phyloP scores from a whole-genome alignment of 2,888 invertebrate species.

The Cerastis rubricosa region DNA sequence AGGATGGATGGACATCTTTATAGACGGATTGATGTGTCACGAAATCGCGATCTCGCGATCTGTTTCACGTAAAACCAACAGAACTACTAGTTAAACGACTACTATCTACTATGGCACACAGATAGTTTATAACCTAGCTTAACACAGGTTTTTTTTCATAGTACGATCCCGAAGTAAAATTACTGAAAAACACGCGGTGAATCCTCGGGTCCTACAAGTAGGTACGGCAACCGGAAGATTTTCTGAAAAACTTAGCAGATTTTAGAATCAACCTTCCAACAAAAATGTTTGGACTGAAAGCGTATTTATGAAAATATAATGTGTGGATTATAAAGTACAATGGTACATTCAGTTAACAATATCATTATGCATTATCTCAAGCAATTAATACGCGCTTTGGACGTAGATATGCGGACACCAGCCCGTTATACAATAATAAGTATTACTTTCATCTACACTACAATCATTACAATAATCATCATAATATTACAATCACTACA shows the following conservation, averaged over 20 bases:
- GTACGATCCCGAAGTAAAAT: neutral
- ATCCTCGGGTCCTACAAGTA: neutral
- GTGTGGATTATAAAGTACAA: constrained; percentile 7
- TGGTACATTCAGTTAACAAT: constrained; percentile 12
- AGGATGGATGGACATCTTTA: neutral
- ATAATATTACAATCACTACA: no score
- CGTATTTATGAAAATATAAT: constrained; percentile 20
- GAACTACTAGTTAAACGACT: no score
- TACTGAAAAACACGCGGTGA: neutral
- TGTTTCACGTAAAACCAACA: neutral
- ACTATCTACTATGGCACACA: neutral
- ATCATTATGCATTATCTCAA: neutral
- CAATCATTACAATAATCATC: no score
- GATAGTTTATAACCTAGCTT: neutral
- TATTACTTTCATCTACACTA: no score
- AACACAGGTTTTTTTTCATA: neutral
- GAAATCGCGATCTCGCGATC: no score
- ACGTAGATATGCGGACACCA: no score
- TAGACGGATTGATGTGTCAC: neutral
- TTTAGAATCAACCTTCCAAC: constrained; percentile 50
- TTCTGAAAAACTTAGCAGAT: neutral
- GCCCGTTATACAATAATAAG: no score
- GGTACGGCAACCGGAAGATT: neutral
- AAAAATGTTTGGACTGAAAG: constrained; percentile 41
- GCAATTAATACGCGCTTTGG: no score